Evolutionary conservation across 2,888 invertebrate genomes (phyloP), one percentile per base, ranked within the genome.

Genomic region (Epsilonema sp.): DNA sequence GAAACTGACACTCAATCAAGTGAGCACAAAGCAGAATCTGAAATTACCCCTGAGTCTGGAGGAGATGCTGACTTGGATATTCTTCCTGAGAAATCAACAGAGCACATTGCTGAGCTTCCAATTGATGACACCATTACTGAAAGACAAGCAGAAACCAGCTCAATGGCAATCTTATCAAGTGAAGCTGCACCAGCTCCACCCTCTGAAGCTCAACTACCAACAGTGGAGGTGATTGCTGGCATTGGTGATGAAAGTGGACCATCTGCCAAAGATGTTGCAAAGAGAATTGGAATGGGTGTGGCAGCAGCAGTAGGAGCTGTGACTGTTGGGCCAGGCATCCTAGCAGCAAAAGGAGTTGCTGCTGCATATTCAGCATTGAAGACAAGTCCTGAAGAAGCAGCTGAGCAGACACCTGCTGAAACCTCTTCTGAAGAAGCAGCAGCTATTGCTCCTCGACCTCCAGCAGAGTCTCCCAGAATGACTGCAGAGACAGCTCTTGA

Each of bases 281-380:
- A 39, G 31, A 45, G 26, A 24, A 23, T 40, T 5, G 44, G 24
- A n/a, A 2, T 43, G 2, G 47, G 43, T n/a, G 40, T 25, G 4
- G 47, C 47, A 5, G 44, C 44, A 24, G 39, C 37, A n/a, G 44
- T 43, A 19, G 47, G 37, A 26, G 47, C 43, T 2, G 47, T 22
- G n/a, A 19, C 37, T 21, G 38, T 37, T 21, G 47, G 22, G 2
- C 47, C 47, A 21, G 37, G 20, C 2, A 42, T 23, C 3, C 4
- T 47, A 2, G 42, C 25, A 1, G 42, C 31, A 1, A 19, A 16
- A 11, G 42, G 36, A 5, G 47, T 37, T 1, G 5, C 42, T 11
- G 45, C 45, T 31, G 31, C 31, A 13, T 31, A 31, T 31, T 31
- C 31, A 31, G 31, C 13, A 20, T 31, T 31, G 31, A 31, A 31